Evolutionary conservation across 2,797 vertebrate genomes (phyloP), one percentile per base, ranked within the genome.

Genomic region (Balearica regulorum): DNA sequence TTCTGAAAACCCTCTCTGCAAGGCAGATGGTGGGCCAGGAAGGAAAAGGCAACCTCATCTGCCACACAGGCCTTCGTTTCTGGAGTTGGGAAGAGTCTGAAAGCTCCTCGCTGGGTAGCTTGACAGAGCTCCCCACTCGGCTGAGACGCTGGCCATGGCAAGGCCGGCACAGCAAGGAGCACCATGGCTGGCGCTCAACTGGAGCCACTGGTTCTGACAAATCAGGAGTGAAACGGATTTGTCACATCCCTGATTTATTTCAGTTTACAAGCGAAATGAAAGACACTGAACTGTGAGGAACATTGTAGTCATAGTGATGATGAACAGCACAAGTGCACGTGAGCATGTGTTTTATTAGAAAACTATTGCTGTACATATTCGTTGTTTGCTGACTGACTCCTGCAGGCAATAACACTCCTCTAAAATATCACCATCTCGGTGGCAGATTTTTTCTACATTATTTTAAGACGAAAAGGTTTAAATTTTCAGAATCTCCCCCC

Each of bases 261-360:
- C 43, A 71, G 39, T 39, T 80, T 61, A 83, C 4, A 37, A 70
- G 1, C 85, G 71, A 87, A 95, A 92, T 4, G 13, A 76, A 93
- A 60, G 46, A 90, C 3, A 2, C 31, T 76, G 77, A 93, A 78
- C 89, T 91, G 76, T 76, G 79, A 89, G 83, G 49, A 95, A 85
- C 65, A 48, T 37, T 83, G 87, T 94, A 95, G 93, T 85, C 93
- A 96, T 72, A 94, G 89, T 71, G 88, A 96, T 93, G 77, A 90
- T 78, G 78, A 91, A 75, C 81, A 87, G 61, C 76, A 65, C 37
- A 72, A 87, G 72, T 68, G 75, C 83, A 83, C 6, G 16, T 87
- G 89, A 97, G 35, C 61, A 19, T 51, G 41, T 81, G 87, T 89
- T 96, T 94, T 77, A 91, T 92, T 89, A 95, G 86, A 61, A 91